These are phyloP conservation scores for Chrysolina haemoptera DNA, from an alignment of 2,888 invertebrate species.

Conservation along the genomic window DNA sequence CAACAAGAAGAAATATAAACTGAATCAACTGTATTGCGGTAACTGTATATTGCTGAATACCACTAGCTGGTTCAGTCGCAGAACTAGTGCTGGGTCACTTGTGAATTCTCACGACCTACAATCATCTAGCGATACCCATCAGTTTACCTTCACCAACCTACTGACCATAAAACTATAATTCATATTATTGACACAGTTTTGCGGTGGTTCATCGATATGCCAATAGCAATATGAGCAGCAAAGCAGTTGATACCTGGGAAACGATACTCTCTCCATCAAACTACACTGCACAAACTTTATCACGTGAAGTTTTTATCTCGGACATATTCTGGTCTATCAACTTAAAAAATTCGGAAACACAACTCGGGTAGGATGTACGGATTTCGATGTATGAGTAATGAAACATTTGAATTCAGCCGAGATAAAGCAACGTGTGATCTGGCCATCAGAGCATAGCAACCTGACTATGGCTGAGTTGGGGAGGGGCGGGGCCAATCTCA, in stretches of 20 bases:
- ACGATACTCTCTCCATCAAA: constrained; percentile 70
- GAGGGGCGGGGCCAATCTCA: constrained; percentile 85
- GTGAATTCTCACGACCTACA: constrained; percentile 43
- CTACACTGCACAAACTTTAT: constrained; percentile 68
- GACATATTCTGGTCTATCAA: constrained; percentile 52
- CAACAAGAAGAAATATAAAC: constrained; percentile 44
- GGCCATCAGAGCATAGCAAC: constrained; percentile 58
- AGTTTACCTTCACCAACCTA: constrained; percentile 45
- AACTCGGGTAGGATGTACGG: constrained; percentile 47
- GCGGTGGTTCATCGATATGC: constrained; percentile 20
- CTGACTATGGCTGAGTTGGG: constrained; percentile 70
- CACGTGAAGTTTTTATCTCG: constrained; percentile 65
- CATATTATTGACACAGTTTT: constrained; percentile 22
- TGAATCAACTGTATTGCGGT: constrained; percentile 52
- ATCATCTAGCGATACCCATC: constrained; percentile 40
- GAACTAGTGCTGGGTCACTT: constrained; percentile 61
- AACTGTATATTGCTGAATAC: constrained; percentile 41
- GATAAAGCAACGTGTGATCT: constrained; percentile 59
- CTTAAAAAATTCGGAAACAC: constrained; percentile 39
- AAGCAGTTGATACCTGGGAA: constrained; percentile 63
- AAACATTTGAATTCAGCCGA: constrained; percentile 54
- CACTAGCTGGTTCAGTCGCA: constrained; percentile 42
- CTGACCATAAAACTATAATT: constrained; percentile 57
- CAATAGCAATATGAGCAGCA: constrained; percentile 64
- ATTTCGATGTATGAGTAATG: constrained; percentile 53